Conservation (phyloP, 2,113 vertebrate genomes). For the Vulpes ferrilata region DNA sequence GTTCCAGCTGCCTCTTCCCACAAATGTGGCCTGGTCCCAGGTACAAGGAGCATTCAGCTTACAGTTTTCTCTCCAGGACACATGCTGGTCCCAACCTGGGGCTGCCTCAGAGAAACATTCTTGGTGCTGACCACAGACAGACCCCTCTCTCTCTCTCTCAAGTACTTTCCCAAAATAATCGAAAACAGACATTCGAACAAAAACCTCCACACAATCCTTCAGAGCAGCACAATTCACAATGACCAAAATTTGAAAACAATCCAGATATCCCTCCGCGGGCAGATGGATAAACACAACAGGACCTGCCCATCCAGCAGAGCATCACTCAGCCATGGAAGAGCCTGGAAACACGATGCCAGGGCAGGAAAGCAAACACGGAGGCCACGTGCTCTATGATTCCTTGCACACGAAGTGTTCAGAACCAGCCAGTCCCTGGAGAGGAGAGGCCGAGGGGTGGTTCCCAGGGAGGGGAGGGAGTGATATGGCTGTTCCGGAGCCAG, state of each 20-base stretch:
- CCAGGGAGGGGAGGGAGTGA: not conserved
- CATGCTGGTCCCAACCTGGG: fast-evolving
- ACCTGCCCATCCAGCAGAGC: fast-evolving
- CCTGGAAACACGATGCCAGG: fast-evolving
- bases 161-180: not conserved
- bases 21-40: fast-evolving
- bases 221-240: fast-evolving
- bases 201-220: fast-evolving
- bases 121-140: not conserved
- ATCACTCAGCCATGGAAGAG: fast-evolving
- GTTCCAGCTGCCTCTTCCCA: not conserved
- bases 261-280: fast-evolving
- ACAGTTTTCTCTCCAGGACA: not conserved
- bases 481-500: fast-evolving
- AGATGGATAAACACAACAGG: fast-evolving
- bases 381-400: fast-evolving
- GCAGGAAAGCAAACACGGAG: not conserved
- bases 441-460: fast-evolving
- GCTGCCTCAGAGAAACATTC: too few relatives aligned
- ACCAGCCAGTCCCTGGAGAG: fast-evolving
- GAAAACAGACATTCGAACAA: not conserved
- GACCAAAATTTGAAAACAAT: fast-evolving
- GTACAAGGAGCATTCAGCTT: fast-evolving
- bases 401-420: not conserved
- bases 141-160: not conserved